These are phyloP conservation scores for Eurois occulta DNA, from an alignment of 2,888 invertebrate genomes.

Conservation along the genomic window DNA sequence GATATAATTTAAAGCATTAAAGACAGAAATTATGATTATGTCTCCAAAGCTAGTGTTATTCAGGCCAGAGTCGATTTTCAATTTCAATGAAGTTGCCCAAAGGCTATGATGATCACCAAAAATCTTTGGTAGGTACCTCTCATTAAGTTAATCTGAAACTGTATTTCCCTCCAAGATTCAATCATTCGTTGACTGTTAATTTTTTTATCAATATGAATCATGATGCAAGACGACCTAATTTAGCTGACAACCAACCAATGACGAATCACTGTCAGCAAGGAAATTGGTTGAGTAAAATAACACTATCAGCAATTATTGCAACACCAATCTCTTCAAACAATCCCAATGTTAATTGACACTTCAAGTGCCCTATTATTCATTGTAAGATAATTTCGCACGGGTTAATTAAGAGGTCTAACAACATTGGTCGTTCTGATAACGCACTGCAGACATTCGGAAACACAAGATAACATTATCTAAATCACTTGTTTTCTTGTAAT, in stretches of 20 bases:
- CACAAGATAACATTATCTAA: constrained; percentile 79
- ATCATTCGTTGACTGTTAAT: not conserved
- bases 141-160: not conserved
- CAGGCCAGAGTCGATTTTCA: not conserved
- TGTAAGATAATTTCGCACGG: constrained; percentile 55
- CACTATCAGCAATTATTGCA: constrained; percentile 37
- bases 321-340: constrained; percentile 30
- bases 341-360: constrained; percentile 48
- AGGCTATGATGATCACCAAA: not conserved
- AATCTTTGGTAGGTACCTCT: not conserved
- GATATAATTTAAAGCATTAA: not conserved
- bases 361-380: constrained; percentile 52
- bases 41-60: not conserved
- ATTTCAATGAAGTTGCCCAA: not conserved
- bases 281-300: constrained; percentile 37
- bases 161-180: not conserved
- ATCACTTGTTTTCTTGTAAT: constrained; percentile 82
- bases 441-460: constrained; percentile 71
- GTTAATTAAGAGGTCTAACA: constrained; percentile 60
- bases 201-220: not conserved
- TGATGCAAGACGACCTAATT: constrained; percentile 6
- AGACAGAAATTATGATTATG: not conserved
- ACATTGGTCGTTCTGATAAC: constrained; percentile 66
- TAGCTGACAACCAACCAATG: constrained; percentile 12
- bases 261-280: not conserved